Percentiles rank a stretch among this genome's conserved stretches.
phyloP scores from a whole-genome alignment of 1,140 invertebrate species.

The Leptestheria dahalacensis region DNA sequence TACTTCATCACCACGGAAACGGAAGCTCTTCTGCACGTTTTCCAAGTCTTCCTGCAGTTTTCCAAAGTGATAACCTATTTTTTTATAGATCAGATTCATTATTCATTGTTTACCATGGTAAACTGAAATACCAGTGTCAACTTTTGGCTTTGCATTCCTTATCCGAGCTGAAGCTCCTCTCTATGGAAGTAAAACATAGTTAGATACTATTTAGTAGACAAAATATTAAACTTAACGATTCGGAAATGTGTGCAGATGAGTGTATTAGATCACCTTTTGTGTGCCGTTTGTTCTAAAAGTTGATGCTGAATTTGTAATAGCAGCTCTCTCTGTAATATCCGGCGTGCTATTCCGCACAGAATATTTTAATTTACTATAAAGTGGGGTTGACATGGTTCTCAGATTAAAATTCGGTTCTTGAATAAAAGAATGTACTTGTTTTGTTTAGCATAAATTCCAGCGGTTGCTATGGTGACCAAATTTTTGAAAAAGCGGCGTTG shows the following conservation, averaged over 20 bases:
- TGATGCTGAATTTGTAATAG: too few species aligned
- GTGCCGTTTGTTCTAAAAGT: too few species aligned
- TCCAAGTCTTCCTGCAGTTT: slow-evolving; percentile 11
- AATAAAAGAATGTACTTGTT: too few species aligned
- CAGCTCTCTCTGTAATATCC: not conserved
- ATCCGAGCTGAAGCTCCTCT: not conserved
- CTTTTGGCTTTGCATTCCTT: not conserved
- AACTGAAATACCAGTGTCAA: not conserved
- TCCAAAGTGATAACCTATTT: slow-evolving; percentile 13
- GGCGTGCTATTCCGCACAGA: not conserved
- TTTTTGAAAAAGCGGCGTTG: too few species aligned
- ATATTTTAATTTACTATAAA: not conserved
- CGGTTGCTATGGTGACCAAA: too few species aligned
- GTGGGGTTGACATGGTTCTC: not conserved
- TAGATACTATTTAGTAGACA: not conserved
- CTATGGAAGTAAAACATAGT: not conserved
- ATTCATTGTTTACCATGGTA: too few species aligned
- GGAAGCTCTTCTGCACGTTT: slow-evolving; percentile 18
- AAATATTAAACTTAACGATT: not conserved
- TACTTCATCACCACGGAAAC: slow-evolving; percentile 30
- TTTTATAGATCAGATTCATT: too few species aligned
- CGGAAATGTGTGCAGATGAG: too few species aligned
- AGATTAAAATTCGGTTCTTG: too few species aligned
- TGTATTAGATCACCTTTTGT: too few species aligned
- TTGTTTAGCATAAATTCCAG: too few species aligned